Conservation (phyloP, 2,113 vertebrate genomes). For the Bolborhynchus lineola region DNA sequence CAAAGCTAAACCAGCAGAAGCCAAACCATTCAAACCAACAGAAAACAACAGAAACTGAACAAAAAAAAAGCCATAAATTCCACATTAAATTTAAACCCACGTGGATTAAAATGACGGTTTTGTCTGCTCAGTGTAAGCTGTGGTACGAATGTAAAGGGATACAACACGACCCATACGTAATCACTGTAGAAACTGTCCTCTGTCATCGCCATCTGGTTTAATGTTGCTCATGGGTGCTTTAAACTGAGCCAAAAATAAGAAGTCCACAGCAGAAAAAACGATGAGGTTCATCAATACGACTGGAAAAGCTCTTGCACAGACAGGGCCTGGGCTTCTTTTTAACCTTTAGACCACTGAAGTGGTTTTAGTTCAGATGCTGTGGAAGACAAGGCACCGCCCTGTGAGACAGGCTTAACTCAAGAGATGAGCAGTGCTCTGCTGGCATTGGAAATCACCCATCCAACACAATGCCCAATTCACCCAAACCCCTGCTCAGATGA, state of each 20-base stretch:
- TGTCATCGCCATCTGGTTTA: accelerated
- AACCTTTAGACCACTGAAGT: not conserved
- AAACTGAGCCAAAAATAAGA: not conserved
- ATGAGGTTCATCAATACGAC: not conserved
- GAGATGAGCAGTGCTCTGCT: not conserved
- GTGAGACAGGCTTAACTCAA: not conserved
- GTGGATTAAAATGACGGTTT: not conserved
- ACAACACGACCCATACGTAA: accelerated
- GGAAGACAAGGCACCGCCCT: not conserved
- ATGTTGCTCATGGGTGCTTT: not conserved
- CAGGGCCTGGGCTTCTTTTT: not conserved
- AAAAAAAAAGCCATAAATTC: not conserved
- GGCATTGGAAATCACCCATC: not conserved
- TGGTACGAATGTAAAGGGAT: accelerated
- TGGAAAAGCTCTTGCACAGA: not conserved
- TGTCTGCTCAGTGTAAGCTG: not conserved
- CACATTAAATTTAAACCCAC: not conserved
- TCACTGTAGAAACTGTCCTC: not conserved
- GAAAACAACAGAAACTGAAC: not conserved
- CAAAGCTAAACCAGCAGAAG: not conserved
- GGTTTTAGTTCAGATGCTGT: not conserved
- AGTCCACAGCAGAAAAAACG: not conserved
- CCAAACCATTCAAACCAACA: not conserved
- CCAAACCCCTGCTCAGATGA: not conserved
- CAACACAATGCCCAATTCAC: not conserved